Evolutionary conservation across 2,888 invertebrate species (phyloP), one percentile per base, ranked within the genome.

Genomic region (Cosmopolites sordidus): DNA sequence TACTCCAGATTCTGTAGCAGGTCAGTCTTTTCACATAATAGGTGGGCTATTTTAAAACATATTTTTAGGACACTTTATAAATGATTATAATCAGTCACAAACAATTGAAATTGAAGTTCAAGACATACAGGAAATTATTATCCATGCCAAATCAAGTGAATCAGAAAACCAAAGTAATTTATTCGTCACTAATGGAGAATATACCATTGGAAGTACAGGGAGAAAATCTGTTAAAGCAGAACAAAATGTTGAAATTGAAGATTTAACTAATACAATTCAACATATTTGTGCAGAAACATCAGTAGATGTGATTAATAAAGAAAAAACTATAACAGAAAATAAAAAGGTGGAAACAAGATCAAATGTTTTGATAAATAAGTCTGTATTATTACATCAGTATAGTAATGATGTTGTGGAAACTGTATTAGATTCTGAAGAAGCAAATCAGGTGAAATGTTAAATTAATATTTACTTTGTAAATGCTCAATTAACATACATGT

Each of bases 1-100:
- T 18, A 64, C 62, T 40, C 67, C 69, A 2, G 66, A 66, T 44
- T 56, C 61, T 16, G 42, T 54, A 17, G 55, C 57, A 46, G 51
- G 59, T 54, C 56, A n/a, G n/a, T n/a, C n/a, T n/a, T n/a, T n/a
- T n/a, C n/a, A n/a, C n/a, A n/a, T n/a, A n/a, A n/a, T n/a, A n/a
- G n/a, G n/a, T n/a, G n/a, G n/a, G n/a, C n/a, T n/a, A n/a, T n/a
- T n/a, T n/a, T n/a, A n/a, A n/a, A n/a, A n/a, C n/a, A 12, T 33
- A 33, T 8, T 50, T 43, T 29, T 37, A 56, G 43, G 47, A 29
- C 30, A 27, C 15, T 56, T 52, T 22, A 50, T 50, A 27, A 18
- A 42, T 43, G 22, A 22, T 33, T 56, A 48, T 42, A 41, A 48
- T 17, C 51, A 56, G 18, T 17, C 50, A 22, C 50, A 50, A 27